Evolutionary conservation across 2,888 invertebrate species (phyloP).

Genomic region (Imbricaverruca yamaguchii): DNA sequence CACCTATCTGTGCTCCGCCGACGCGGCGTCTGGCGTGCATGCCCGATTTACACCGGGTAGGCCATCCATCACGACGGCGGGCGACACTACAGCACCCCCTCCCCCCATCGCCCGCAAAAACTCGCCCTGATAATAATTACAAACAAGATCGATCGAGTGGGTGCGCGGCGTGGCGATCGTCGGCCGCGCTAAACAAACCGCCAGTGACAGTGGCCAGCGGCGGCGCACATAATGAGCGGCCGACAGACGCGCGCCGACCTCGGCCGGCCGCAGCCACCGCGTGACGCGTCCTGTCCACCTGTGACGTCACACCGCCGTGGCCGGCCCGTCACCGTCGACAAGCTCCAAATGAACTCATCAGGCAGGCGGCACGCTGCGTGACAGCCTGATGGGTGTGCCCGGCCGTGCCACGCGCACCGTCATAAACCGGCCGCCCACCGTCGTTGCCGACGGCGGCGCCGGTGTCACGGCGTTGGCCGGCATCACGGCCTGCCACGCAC

Average conservation of each 20-base stretch:
- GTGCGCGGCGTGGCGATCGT: background rate
- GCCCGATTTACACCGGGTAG: too few relatives aligned
- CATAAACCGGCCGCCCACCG: background rate
- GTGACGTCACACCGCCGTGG: too few relatives aligned
- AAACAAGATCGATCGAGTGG: background rate
- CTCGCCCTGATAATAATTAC: conserved; percentile 3
- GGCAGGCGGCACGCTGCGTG: background rate
- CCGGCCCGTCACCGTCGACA: background rate
- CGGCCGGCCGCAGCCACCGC: background rate
- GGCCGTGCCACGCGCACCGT: conserved; percentile 10
- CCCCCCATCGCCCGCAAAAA: background rate
- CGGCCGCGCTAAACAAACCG: background rate
- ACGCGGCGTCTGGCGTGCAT: too few relatives aligned
- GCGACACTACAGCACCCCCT: background rate
- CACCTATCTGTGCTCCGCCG: too few relatives aligned
- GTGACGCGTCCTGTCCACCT: too few relatives aligned
- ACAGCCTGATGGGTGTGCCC: background rate
- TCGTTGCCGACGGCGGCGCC: background rate
- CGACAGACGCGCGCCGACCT: background rate
- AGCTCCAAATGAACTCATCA: conserved; percentile 5
- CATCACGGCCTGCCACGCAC: too few relatives aligned
- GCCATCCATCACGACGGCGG: background rate
- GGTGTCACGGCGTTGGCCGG: background rate
- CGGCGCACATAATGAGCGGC: background rate
- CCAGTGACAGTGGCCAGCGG: background rate